Evolutionary conservation across 2,797 vertebrate species (phyloP), one percentile per base, ranked within the genome.

Genomic region (Myotis planiceps): DNA sequence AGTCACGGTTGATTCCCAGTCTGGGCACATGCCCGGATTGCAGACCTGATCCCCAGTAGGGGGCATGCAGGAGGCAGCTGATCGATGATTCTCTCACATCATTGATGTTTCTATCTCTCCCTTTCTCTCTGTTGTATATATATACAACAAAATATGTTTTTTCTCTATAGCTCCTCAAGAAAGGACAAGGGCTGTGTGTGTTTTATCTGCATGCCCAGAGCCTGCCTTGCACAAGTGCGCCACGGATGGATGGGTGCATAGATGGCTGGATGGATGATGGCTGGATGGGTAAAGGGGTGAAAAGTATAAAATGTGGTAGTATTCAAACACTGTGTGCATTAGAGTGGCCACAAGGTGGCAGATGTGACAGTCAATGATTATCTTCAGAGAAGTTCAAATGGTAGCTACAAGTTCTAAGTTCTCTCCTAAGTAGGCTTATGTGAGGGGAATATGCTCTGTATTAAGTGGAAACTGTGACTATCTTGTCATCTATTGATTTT

Each of bases 331-430:
- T 19, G n/a, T 60, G 60, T 80, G 23, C 29, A 47, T 81, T 14
- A 23, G 60, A 94, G 60, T 83, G 91, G 72, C 96, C 96, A 94
- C 92, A 78, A 96, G 94, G 89, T 95, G 97, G 96, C 96, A 91
- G 90, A 89, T 39, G 25, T 83, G 53, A 83, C 23, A 51, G 39
- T 68, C 65, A 79, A 23, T 37, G 49, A 65, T 60, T 39, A 58
- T 51, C 16, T 83, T 84, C 37, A 65, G 34, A 83, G 58, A 55
- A 19, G 9, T 49, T 60, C 15, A 68, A 34, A 66, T 42, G 29
- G 18, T 45, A 86, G 53, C 49, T 75, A 23, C 47, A 66, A 49
- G 58, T 90, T 76, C 27, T 0, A 66, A 63, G 21, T 66, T 51
- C 47, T 65, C 21, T 75, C 18, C 9, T 34, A 47, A 34, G 14